Conservation (phyloP, 2,113 vertebrate species). For the Trematocara nigrifrons region DNA sequence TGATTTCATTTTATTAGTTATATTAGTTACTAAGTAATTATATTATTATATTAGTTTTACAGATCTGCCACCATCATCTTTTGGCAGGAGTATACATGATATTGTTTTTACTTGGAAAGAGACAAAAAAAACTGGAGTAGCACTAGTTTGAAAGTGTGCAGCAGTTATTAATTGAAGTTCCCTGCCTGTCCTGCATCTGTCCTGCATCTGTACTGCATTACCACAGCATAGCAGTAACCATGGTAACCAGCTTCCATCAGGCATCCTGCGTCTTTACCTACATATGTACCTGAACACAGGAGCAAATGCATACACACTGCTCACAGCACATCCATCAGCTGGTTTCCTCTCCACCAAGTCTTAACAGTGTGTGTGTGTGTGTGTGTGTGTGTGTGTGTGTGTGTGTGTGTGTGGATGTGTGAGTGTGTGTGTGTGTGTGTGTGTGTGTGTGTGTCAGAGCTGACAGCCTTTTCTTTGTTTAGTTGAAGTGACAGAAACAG, state of each 20-base stretch:
- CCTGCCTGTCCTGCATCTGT: background rate
- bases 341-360: background rate
- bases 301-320: background rate
- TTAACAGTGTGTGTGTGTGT: background rate
- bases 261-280: background rate
- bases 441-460: background rate
- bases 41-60: background rate
- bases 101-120: background rate
- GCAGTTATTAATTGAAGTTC: background rate
- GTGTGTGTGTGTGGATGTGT: background rate
- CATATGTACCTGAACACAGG: background rate
- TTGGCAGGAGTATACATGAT: background rate
- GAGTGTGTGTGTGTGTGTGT: too few species aligned
- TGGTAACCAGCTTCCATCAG: background rate
- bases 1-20: background rate
- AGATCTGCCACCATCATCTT: background rate
- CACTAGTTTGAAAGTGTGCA: background rate
- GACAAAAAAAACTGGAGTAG: background rate
- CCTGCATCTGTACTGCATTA: background rate
- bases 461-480: constrained; percentile 32
- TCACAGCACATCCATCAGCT: background rate
- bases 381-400: background rate
- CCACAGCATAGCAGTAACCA: background rate
- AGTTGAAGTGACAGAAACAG: constrained; percentile 28
- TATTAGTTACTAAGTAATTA: background rate